Conservation (phyloP, 2,888 invertebrate species). For the Cynaeus angustus region DNA sequence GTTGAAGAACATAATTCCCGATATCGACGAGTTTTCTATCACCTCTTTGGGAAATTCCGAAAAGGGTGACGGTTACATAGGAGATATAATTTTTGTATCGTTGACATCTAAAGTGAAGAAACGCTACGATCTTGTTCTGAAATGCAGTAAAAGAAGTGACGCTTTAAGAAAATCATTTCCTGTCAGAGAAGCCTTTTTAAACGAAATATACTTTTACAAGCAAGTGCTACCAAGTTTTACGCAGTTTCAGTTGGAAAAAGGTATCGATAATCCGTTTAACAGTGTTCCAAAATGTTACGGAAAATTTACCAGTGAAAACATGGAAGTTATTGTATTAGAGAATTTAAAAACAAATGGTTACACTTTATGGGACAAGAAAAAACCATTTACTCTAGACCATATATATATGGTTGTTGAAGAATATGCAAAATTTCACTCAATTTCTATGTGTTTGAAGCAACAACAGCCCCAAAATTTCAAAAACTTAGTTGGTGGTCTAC, state of each 20-base stretch:
- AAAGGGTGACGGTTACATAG: conserved; percentile 36
- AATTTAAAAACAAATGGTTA: conserved; percentile 57
- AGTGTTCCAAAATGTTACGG: conserved; percentile 41
- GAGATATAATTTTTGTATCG: conserved; percentile 32
- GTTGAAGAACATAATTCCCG: no score
- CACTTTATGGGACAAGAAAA: conserved; percentile 53
- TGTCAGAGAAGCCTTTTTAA: conserved; percentile 10
- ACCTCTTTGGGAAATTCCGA: conserved; percentile 14
- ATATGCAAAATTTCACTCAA: conserved; percentile 50
- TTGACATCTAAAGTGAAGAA: neutral
- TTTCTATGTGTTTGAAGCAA: conserved; percentile 4
- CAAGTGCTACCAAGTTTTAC: conserved; percentile 17
- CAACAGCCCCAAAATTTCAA: conserved; percentile 45
- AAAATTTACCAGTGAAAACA: neutral
- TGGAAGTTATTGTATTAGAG: conserved; percentile 50
- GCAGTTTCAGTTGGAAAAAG: conserved; percentile 23
- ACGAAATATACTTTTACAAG: conserved; percentile 37
- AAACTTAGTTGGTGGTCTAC: conserved; percentile 36
- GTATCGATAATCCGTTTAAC: conserved; percentile 7
- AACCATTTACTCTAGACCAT: conserved; percentile 51
- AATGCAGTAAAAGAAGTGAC: conserved; percentile 36
- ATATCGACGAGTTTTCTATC: neutral
- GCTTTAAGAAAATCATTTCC: conserved; percentile 13
- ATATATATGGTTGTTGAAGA: conserved; percentile 27
- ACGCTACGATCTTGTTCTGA: conserved; percentile 34